These are phyloP conservation scores for Radopholus similis DNA, from an alignment of 1,140 invertebrate species.

Conservation along the genomic window DNA sequence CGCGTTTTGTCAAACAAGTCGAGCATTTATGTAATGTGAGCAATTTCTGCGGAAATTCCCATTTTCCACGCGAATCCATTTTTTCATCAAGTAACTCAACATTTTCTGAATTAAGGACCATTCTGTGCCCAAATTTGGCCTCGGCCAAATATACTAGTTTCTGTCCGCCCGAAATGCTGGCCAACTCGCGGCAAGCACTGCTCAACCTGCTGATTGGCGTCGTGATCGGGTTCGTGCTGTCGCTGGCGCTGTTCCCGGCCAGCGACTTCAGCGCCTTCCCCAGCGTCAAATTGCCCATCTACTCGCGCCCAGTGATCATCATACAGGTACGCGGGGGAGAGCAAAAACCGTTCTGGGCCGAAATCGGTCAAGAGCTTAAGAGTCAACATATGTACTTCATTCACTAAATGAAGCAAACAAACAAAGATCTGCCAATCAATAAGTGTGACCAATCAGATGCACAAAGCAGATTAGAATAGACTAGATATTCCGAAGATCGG, in stretches of 20 bases:
- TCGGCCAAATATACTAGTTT: too few species aligned
- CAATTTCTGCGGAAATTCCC: too few species aligned
- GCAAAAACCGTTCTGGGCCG: too few species aligned
- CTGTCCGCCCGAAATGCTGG: too few species aligned
- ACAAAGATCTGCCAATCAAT: background rate
- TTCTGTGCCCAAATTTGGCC: background rate
- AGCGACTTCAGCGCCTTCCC: constrained; percentile 2
- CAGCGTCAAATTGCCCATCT: constrained; percentile 12
- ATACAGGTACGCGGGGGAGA: too few species aligned
- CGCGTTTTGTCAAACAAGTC: too few species aligned
- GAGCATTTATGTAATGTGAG: too few species aligned
- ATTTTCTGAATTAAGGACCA: background rate
- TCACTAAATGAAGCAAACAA: background rate
- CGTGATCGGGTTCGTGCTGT: constrained; percentile 41
- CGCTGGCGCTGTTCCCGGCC: constrained; percentile 37
- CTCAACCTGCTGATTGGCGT: constrained; percentile 46
- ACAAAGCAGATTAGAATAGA: background rate
- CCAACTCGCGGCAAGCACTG: constrained; percentile 13
- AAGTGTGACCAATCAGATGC: background rate
- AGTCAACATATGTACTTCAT: background rate
- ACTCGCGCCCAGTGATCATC: constrained; percentile 7
- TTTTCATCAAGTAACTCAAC: background rate
- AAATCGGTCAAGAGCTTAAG: too few species aligned
- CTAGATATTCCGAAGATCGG: background rate
- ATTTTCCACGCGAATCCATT: too few species aligned